Base-by-base conservation (phyloP, 2,888 invertebrate species). In the Rotaria socialis region DNA sequence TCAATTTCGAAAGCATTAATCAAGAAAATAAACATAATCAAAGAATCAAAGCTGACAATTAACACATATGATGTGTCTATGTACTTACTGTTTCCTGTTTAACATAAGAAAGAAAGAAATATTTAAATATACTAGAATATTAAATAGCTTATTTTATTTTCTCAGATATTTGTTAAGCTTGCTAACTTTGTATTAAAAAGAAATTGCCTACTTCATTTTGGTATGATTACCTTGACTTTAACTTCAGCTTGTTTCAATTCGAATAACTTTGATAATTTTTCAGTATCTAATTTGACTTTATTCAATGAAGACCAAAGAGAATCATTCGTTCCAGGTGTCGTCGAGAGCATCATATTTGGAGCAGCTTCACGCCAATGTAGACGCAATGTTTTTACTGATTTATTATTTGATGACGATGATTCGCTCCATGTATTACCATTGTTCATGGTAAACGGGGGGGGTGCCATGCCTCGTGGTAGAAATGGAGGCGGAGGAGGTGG, bases 231-330 rank as follows among this genome's bases (percentile, higher is more conserved):
- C 95, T 97, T 97, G 88, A 95, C 94, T 89, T 96, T 94, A 89
- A 96, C 93, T 92, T 98, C 99, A 92, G 96, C 97, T 88, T 96
- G 95, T 89, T 96, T 94, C 56, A 96, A 96, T 92, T 99, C 99
- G 92, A 99, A 99, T 87, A 99, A 93, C 92, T 97, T 96, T 90
- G 98, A 97, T 89, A 99, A 92, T 92, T 96, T 96, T 89, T 95
- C 94, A 14, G 95, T 95, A 91, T 99, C 98, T 50, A 99, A 93
- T 86, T 93, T 93, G 11, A 97, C 94, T 52, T 94, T 94, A 67
- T 94, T 94, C 85, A 97, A 91, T 90, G 96, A 95, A 90, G 96
- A 96, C 97, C 97, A 97, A 90, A 97, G 95, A 88, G 90, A 90
- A 55, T 90, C 90, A 89, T 90, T 85, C 89, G 89, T 85, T 89